Evolutionary conservation across 2,888 invertebrate genomes (phyloP).

Genomic region (Flexamia atlantica): DNA sequence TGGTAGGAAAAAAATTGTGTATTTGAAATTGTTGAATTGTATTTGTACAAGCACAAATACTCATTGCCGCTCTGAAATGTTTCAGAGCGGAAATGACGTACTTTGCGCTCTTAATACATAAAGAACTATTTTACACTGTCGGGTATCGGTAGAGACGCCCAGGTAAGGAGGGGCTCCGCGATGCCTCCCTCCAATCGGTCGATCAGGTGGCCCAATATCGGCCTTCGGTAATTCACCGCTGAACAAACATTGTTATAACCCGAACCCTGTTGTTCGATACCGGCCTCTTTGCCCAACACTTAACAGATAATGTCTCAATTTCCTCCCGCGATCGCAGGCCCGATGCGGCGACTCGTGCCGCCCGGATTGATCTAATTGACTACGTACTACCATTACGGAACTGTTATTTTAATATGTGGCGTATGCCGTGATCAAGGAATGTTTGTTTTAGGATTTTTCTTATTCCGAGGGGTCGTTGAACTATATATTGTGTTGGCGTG

Average conservation of each 20-base stretch:
- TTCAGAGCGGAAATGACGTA: too few relatives aligned
- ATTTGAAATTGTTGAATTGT: too few relatives aligned
- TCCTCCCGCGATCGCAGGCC: slow-evolving; percentile 46
- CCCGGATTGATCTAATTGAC: slow-evolving; percentile 37
- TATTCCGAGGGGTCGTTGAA: slow-evolving; percentile 19
- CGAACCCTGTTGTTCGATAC: slow-evolving; percentile 35
- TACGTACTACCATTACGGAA: neutral
- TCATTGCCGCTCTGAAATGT: too few relatives aligned
- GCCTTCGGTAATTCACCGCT: slow-evolving; percentile 51
- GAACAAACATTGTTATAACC: slow-evolving; percentile 49
- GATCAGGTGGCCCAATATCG: slow-evolving; percentile 42
- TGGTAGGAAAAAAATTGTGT: too few relatives aligned
- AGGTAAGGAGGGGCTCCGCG: neutral
- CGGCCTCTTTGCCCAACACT: slow-evolving; percentile 43
- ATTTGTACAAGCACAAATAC: too few relatives aligned
- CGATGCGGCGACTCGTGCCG: slow-evolving; percentile 40
- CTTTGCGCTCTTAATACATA: too few relatives aligned
- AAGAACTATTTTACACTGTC: too few relatives aligned
- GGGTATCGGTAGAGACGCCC: neutral
- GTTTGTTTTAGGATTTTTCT: slow-evolving; percentile 39
- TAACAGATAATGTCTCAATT: slow-evolving; percentile 58
- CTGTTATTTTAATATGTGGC: slow-evolving; percentile 40
- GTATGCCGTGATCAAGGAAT: slow-evolving; percentile 7
- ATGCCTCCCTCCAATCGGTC: slow-evolving; percentile 10
- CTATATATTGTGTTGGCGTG: neutral